phyloP scores from a whole-genome alignment of 2,888 invertebrate species.

The Digitonthophagus gazella region DNA sequence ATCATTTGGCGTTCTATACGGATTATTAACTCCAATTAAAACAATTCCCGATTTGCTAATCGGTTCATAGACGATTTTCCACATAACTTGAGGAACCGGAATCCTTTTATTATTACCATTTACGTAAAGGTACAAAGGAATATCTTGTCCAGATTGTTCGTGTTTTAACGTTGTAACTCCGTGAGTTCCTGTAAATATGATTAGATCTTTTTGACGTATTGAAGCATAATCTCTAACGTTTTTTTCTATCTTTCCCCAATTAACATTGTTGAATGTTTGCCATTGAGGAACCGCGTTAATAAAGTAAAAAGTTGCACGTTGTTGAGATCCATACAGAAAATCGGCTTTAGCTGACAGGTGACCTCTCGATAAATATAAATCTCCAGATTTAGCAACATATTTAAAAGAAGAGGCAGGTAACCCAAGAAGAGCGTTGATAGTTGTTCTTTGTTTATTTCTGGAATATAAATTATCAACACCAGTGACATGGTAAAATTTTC shows the following conservation, averaged over 20 bases:
- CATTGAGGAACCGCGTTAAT: too few relatives aligned
- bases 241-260: conserved; percentile 56
- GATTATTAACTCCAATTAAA: conserved; percentile 64
- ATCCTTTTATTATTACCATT: conserved; percentile 46
- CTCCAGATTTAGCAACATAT: too few relatives aligned
- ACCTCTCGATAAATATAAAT: too few relatives aligned
- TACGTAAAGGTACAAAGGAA: conserved; percentile 42
- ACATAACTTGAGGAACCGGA: conserved; percentile 58
- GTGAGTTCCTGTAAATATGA: conserved; percentile 60
- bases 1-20: conserved; percentile 44
- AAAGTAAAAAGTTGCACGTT: too few relatives aligned
- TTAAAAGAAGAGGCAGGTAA: too few relatives aligned
- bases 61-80: conserved; percentile 60
- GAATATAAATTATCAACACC: conserved; percentile 42
- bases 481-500: conserved; percentile 49
- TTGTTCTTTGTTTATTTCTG: conserved; percentile 38
- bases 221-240: conserved; percentile 52
- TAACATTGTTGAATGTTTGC: conserved; percentile 60
- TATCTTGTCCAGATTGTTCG: conserved; percentile 42
- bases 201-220: conserved; percentile 42
- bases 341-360: too few relatives aligned
- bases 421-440: conserved; percentile 42
- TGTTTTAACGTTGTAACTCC: conserved; percentile 56
- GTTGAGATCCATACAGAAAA: too few relatives aligned
- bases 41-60: conserved; percentile 55